Evolutionary conservation across 2,888 invertebrate genomes (phyloP).

Genomic region (Agrenia bidenticulata): DNA sequence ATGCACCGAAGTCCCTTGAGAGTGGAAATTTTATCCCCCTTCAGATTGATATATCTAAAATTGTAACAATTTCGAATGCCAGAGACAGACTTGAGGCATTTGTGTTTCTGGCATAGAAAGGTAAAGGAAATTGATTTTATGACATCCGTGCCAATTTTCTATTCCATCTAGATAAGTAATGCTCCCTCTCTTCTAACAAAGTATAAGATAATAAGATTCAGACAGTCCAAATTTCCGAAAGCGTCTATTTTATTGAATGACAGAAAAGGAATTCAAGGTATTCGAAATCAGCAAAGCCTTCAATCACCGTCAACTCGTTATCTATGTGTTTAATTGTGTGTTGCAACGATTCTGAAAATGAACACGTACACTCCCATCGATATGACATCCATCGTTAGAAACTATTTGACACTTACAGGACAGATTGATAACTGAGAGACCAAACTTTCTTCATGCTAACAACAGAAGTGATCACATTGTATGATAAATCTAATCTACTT

Average conservation of each 20-base stretch:
- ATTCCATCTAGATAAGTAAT: no score
- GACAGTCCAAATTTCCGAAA: constrained; percentile 19
- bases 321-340: constrained; percentile 14
- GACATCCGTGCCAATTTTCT: no score
- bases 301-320: constrained; percentile 22
- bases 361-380: neutral
- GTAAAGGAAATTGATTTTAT: neutral
- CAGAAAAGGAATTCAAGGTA: constrained; percentile 24
- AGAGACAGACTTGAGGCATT: constrained; percentile 5
- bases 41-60: constrained; percentile 22
- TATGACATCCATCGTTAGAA: neutral
- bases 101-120: constrained; percentile 14
- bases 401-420: constrained; percentile 22
- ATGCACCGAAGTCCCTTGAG: constrained; percentile 19
- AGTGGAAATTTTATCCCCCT: constrained; percentile 23
- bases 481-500: constrained; percentile 35
- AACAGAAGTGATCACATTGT: constrained; percentile 27
- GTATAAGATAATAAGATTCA: constrained; percentile 19
- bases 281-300: constrained; percentile 14
- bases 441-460: constrained; percentile 24
- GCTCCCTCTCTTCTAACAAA: no score
- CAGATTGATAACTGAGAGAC: constrained; percentile 37
- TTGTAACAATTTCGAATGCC: constrained; percentile 13
- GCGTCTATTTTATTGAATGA: constrained; percentile 27
- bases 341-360: neutral